Evolutionary conservation across 2,888 invertebrate genomes (phyloP).

Genomic region (Eupithecia pulchellata): DNA sequence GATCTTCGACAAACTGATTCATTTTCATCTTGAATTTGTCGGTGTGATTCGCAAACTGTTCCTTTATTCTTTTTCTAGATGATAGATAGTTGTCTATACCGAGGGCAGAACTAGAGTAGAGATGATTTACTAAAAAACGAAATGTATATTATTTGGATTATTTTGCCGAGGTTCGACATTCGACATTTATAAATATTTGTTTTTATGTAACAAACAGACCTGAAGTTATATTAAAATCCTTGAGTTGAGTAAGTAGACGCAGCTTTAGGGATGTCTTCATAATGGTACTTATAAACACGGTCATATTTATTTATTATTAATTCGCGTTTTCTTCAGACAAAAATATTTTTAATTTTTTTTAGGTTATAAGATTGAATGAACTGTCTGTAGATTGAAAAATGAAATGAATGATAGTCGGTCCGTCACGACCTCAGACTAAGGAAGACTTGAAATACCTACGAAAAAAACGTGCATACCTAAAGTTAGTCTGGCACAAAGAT

Average conservation of each 20-base stretch:
- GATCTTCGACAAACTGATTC: constrained; percentile 85
- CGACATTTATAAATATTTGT: no score
- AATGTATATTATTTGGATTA: not conserved
- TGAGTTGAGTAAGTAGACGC: constrained; percentile 52
- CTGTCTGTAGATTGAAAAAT: no score
- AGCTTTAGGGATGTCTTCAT: constrained; percentile 53
- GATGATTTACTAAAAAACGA: constrained; percentile 63
- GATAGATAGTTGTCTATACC: constrained; percentile 87
- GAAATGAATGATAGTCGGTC: no score
- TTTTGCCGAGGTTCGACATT: constrained; percentile 13
- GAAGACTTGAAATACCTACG: no score
- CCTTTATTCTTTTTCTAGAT: constrained; percentile 80
- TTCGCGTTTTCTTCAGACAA: not conserved
- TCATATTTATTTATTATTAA: constrained; percentile 49
- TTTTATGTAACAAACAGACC: constrained; percentile 46
- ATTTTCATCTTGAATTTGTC: constrained; percentile 90
- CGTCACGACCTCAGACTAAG: no score
- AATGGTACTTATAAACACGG: constrained; percentile 57
- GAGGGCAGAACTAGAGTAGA: constrained; percentile 86
- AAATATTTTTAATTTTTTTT: constrained; percentile 6
- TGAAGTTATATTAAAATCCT: constrained; percentile 54
- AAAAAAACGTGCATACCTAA: no score
- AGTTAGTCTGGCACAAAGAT: no score
- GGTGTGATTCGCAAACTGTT: constrained; percentile 86
- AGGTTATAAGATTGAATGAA: constrained; percentile 40